These are phyloP conservation scores for Oryzias dopingdopingensis DNA, from an alignment of 2,797 vertebrate species.

Conservation along the genomic window DNA sequence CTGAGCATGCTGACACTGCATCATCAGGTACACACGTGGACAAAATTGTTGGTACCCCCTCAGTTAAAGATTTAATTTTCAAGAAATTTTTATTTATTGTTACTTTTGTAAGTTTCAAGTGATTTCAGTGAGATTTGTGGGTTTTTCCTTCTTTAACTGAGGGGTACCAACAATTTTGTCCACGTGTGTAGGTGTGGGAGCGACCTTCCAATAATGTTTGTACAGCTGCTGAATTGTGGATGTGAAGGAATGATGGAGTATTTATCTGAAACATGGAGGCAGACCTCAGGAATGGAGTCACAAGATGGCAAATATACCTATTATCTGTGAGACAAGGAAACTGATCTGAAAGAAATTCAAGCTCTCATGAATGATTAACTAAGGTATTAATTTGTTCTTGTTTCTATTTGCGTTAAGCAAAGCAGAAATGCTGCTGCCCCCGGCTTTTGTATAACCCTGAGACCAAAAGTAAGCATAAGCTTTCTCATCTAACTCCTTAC, in stretches of 20 bases:
- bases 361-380: not conserved
- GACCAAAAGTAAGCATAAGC: too few relatives aligned
- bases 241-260: slow-evolving; percentile 9
- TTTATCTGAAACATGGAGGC: slow-evolving; percentile 7
- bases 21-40: too few relatives aligned
- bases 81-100: too few relatives aligned
- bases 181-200: slow-evolving; percentile 29
- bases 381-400: not conserved
- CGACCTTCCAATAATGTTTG: slow-evolving; percentile 29
- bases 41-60: too few relatives aligned
- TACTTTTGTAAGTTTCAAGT: too few relatives aligned
- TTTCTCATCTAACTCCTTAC: not conserved
- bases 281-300: slow-evolving; percentile 5
- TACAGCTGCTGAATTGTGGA: slow-evolving; percentile 30
- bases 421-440: not conserved
- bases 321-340: slow-evolving; percentile 1
- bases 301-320: not conserved
- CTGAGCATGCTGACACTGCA: not conserved
- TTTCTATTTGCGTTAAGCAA: not conserved
- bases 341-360: not conserved
- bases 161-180: too few relatives aligned
- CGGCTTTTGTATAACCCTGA: not conserved
- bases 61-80: too few relatives aligned
- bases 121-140: too few relatives aligned
- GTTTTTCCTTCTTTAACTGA: too few relatives aligned